Conservation (phyloP, 2,113 vertebrate genomes). For the Marmota flaviventris region DNA sequence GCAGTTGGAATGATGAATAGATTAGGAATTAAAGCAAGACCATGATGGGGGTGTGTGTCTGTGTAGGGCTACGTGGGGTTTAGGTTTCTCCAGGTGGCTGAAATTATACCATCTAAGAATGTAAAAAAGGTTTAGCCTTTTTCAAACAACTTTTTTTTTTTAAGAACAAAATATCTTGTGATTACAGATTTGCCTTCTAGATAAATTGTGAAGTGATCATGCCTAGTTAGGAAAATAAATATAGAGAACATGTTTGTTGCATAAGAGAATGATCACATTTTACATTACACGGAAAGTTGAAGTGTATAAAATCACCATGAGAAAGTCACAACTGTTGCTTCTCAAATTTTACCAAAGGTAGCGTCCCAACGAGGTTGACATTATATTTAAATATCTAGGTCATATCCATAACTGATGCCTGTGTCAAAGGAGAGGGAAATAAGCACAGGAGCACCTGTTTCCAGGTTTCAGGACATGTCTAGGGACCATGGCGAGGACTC, state of each 20-base stretch:
- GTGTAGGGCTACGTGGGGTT: not conserved
- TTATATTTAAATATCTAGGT: not conserved
- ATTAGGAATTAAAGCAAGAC: not conserved
- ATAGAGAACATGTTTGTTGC: not conserved
- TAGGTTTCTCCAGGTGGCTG: not conserved
- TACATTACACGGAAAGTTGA: not conserved
- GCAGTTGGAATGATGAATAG: not conserved
- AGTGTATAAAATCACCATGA: not conserved
- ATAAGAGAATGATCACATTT: not conserved
- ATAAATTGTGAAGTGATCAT: not conserved
- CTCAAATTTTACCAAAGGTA: not conserved
- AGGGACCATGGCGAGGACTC: fast-evolving
- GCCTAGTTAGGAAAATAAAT: not conserved
- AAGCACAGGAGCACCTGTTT: not conserved
- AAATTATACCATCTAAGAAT: not conserved
- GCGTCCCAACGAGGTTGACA: not conserved
- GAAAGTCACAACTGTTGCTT: not conserved
- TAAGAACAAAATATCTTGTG: not conserved
- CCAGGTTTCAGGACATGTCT: not conserved
- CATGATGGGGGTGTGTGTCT: not conserved
- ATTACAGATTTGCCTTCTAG: constrained; percentile 5
- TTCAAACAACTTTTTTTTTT: constrained; percentile 41
- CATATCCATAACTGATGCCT: not conserved
- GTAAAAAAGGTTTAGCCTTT: not conserved
- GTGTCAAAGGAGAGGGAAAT: not conserved